Conservation (phyloP, 2,888 invertebrate species). For the Epistrophella euchroma region DNA sequence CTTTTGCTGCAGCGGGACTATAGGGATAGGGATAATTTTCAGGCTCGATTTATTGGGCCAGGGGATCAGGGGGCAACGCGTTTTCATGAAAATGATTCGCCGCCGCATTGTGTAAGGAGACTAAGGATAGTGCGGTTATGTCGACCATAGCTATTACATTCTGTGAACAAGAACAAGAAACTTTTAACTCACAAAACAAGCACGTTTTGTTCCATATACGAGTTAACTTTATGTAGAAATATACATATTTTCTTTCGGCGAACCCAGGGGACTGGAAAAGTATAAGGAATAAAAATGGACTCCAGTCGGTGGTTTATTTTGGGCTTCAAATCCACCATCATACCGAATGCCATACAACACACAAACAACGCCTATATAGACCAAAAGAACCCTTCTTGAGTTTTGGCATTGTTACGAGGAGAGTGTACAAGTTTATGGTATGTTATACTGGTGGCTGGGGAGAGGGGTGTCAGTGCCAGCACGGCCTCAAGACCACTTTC, state of each 20-base stretch:
- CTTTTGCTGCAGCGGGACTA: constrained; percentile 35
- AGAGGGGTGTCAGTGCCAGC: not conserved
- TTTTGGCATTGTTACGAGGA: constrained; percentile 28
- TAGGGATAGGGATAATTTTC: constrained; percentile 56
- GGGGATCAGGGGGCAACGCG: constrained; percentile 18
- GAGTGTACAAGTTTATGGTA: not conserved
- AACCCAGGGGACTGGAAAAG: constrained; percentile 22
- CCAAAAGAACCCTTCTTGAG: constrained; percentile 35
- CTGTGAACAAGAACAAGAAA: constrained; percentile 52
- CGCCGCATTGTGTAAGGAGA: constrained; percentile 65
- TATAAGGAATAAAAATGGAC: constrained; percentile 25
- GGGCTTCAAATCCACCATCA: constrained; percentile 16
- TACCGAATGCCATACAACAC: constrained; percentile 37
- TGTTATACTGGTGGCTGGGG: constrained; percentile 30
- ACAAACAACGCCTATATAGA: constrained; percentile 30
- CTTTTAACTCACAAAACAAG: constrained; percentile 52
- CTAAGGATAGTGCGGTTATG: constrained; percentile 56
- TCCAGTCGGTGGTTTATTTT: constrained; percentile 58
- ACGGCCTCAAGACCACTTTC: constrained; percentile 36
- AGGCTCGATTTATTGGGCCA: constrained; percentile 58
- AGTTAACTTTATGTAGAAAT: not conserved
- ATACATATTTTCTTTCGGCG: constrained; percentile 16
- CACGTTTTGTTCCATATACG: not conserved
- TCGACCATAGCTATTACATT: constrained; percentile 47
- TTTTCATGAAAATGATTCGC: constrained; percentile 56